Percentiles rank a stretch among this genome's conserved stretches.
phyloP scores from a whole-genome alignment of 1,140 invertebrate genomes.

The Drosophila neocordata region DNA sequence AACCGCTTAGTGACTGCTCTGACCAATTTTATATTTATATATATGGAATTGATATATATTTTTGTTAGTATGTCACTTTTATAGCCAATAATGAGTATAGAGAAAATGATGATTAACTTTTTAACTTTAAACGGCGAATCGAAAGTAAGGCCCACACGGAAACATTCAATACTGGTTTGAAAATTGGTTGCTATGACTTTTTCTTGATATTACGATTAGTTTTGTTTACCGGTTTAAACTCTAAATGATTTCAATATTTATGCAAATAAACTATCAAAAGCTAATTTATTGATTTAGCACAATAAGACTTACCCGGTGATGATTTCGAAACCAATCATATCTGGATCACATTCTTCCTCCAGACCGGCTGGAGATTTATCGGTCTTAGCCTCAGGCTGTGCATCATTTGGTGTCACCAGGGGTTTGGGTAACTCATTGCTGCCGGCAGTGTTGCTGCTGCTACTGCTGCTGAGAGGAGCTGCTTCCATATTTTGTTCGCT shows the following conservation, averaged over 20 bases:
- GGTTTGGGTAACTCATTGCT: constrained; percentile 63
- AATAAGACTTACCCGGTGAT: constrained; percentile 88
- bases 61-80: no score
- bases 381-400: constrained; percentile 66
- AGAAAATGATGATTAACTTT: no score
- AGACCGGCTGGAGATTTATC: constrained; percentile 59
- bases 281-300: neutral
- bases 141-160: no score
- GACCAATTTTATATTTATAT: no score
- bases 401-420: constrained; percentile 51
- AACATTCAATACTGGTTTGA: no score
- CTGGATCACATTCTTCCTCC: constrained; percentile 90
- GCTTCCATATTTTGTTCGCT: constrained; percentile 39
- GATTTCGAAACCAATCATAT: constrained; percentile 95
- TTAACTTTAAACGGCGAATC: no score
- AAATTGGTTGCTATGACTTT: no score
- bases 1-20: no score
- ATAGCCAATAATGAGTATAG: no score
- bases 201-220: no score
- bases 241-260: neutral
- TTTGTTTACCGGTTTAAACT: no score
- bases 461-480: constrained; percentile 30
- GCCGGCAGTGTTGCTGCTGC: constrained; percentile 34
- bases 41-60: no score
- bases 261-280: neutral